These are phyloP conservation scores for Ephydatia muelleri DNA, from an alignment of 37 sponge, comb jelly and placozoan genomes.

Conservation along the genomic window DNA sequence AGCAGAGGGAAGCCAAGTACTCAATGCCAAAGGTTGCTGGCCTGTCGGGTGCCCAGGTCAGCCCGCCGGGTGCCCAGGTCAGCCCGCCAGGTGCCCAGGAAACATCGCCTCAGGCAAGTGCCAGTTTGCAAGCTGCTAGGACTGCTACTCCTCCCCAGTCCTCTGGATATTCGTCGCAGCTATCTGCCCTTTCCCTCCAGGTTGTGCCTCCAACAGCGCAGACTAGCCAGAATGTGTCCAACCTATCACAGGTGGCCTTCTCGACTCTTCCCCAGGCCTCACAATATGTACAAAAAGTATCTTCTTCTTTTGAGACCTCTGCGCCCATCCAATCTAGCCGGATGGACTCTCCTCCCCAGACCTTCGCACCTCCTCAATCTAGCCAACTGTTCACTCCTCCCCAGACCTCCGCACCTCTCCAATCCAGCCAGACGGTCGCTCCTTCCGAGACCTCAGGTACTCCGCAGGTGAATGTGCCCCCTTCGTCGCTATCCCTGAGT, in stretches of 20 bases:
- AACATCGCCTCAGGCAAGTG: too few species aligned
- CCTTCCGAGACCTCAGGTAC: too few species aligned
- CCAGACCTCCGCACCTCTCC: background rate
- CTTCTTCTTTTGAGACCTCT: too few species aligned
- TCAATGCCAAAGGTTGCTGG: conserved; percentile 12
- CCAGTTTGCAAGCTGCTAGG: background rate
- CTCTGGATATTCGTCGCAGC: background rate
- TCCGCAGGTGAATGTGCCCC: too few species aligned
- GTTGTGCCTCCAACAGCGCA: background rate
- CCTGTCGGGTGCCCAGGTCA: too few species aligned
- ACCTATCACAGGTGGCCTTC: background rate
- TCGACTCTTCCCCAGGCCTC: background rate
- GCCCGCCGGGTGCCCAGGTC: too few species aligned
- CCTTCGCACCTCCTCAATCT: background rate
- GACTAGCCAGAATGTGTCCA: background rate
- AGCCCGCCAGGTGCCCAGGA: too few species aligned
- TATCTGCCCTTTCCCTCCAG: background rate
- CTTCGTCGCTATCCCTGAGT: background rate
- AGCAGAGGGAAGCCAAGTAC: background rate
- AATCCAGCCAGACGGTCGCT: background rate
- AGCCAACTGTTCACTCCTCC: background rate
- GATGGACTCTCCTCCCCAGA: background rate
- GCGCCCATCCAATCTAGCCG: background rate
- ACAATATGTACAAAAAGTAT: too few species aligned
- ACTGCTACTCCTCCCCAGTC: background rate